Evolutionary conservation across 2,113 vertebrate species (phyloP).

Genomic region (Pygoscelis antarcticus): DNA sequence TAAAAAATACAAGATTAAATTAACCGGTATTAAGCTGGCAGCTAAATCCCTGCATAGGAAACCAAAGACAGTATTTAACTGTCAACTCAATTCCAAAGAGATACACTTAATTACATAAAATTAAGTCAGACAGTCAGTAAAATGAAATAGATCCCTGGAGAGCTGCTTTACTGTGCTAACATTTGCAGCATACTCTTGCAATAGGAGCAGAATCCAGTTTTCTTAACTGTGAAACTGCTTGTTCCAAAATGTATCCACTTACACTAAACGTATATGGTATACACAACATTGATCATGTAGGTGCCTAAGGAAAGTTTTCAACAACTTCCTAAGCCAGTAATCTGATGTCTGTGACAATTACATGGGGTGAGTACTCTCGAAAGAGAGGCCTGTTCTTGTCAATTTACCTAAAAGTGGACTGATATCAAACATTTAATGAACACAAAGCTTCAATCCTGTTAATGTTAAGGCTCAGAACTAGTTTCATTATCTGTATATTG

Average conservation of each 20-base stretch:
- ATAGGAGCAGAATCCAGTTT: background rate
- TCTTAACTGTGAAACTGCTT: background rate
- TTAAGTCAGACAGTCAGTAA: background rate
- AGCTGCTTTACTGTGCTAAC: background rate
- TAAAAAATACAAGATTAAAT: background rate
- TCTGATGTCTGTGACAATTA: background rate
- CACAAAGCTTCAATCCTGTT: background rate
- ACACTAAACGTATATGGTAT: background rate
- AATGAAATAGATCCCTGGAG: background rate
- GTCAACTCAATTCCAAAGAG: background rate
- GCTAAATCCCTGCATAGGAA: background rate
- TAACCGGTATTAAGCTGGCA: background rate
- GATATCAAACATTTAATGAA: background rate
- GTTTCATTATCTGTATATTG: background rate
- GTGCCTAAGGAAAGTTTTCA: background rate
- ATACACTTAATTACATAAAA: background rate
- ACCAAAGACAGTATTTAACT: background rate
- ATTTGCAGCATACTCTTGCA: background rate
- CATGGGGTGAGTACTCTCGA: background rate
- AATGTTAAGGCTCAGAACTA: background rate
- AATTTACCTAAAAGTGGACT: background rate
- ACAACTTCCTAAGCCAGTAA: background rate
- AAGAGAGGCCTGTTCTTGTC: background rate
- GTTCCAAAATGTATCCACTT: background rate
- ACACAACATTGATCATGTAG: rapidly evolving